Evolutionary conservation across 2,888 invertebrate species (phyloP), one percentile per base, ranked within the genome.

Genomic region (Melanchra persicariae): DNA sequence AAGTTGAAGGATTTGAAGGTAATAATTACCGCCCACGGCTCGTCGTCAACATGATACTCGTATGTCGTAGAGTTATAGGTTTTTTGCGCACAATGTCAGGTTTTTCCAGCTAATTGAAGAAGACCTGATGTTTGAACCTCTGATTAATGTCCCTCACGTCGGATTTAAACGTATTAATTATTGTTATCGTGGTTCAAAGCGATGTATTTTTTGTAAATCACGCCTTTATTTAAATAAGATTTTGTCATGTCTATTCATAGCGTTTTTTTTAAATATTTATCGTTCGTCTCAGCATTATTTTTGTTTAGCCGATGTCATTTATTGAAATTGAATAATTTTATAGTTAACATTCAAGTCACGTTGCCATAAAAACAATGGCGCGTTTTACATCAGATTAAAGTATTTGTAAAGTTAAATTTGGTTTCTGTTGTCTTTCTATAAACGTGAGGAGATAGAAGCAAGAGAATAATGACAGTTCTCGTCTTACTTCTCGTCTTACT

Each of bases 21-120:
- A 83, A 84, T 87, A 87, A 91, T 90, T 89, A 89, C 88, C 83
- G 70, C 91, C 92, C 82, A 91, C 91, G 45, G 64, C 12, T 40
- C 52, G 30, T 59, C 62, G 58, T 17, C 75, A 71, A 75, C 78
- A 85, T n/a, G n/a, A n/a, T n/a, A n/a, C n/a, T n/a, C n/a, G n/a
- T 80, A 74, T 84, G 84, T 80, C 69, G 68, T 71, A 19, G 62
- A 64, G 67, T 69, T 70, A 80, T 49, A 67, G 40, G 63, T 73
- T 77, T 84, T 84, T 85, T 84, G 58, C 55, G 57, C 30, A 43
- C 22, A 73, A 64, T 43, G 72, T 73, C 62, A 8, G 79, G 81
- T 64, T 77, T 79, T 86, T 81, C 81, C 82, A 58, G 64, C 73
- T 65, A 77, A 81, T 76, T 77, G 82, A 81, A 83, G 79, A 69